These are phyloP conservation scores for Tinea trinotella DNA, from an alignment of 2,888 invertebrate species.

Conservation along the genomic window DNA sequence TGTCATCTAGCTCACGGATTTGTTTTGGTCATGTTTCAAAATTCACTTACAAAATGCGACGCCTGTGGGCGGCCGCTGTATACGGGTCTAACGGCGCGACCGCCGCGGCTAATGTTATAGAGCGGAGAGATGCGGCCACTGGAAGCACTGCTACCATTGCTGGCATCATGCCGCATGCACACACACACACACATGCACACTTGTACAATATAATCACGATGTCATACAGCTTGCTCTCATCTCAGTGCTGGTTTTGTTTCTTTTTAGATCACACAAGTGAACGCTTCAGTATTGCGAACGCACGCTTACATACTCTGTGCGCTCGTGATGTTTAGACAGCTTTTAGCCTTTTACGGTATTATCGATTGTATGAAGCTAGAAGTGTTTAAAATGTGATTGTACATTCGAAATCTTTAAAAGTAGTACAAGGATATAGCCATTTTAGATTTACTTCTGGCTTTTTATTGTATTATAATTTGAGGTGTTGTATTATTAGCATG, in stretches of 20 bases:
- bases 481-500: not conserved
- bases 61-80: slow-evolving; percentile 21
- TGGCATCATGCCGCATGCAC: slow-evolving; percentile 28
- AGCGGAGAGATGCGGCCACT: slow-evolving; percentile 40
- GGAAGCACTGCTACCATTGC: slow-evolving; percentile 54
- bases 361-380: not conserved
- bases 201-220: no score
- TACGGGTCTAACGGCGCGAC: not conserved
- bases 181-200: slow-evolving; percentile 32
- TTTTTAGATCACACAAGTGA: not conserved
- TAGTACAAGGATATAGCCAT: not conserved
- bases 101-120: not conserved
- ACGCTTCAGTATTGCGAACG: not conserved
- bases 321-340: not conserved
- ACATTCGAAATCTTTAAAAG: not conserved
- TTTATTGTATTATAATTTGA: not conserved
- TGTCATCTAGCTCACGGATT: slow-evolving; percentile 49
- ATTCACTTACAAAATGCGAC: slow-evolving; percentile 24
- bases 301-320: not conserved
- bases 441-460: slow-evolving; percentile 2
- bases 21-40: slow-evolving; percentile 36
- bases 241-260: not conserved
- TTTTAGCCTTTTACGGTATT: not conserved
- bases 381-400: not conserved
- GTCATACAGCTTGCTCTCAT: not conserved